Evolutionary conservation across 1,140 invertebrate species (phyloP).

Genomic region (Metaphire vulgaris): DNA sequence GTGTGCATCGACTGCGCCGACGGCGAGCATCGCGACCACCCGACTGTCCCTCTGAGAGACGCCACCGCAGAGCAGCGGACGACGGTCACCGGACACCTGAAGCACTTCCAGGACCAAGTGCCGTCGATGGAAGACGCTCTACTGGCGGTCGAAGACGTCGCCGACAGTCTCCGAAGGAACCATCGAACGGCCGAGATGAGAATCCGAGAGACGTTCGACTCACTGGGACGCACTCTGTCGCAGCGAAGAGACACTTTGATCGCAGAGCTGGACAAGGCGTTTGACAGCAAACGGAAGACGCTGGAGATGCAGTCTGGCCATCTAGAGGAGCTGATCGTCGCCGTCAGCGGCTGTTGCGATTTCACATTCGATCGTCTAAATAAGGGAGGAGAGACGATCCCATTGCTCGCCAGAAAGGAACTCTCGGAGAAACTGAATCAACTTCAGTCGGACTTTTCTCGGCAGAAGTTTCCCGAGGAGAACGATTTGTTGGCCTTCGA

Average conservation of each 20-base stretch:
- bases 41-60: slow-evolving; percentile 51
- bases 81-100: slow-evolving; percentile 34
- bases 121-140: slow-evolving; percentile 41
- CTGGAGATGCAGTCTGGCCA: slow-evolving; percentile 50
- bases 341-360: slow-evolving; percentile 53
- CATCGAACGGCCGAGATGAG: slow-evolving; percentile 45
- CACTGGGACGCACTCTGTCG: slow-evolving; percentile 46
- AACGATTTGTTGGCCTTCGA: slow-evolving; percentile 52
- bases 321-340: slow-evolving; percentile 50
- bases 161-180: slow-evolving; percentile 41
- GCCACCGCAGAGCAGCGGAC: slow-evolving; percentile 54
- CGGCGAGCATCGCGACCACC: slow-evolving; percentile 55
- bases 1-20: slow-evolving; percentile 56
- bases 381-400: slow-evolving; percentile 53
- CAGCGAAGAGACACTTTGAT: slow-evolving; percentile 50
- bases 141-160: slow-evolving; percentile 46
- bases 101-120: background rate
- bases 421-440: slow-evolving; percentile 55
- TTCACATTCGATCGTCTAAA: slow-evolving; percentile 54
- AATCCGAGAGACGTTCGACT: slow-evolving; percentile 49
- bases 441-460: slow-evolving; percentile 47
- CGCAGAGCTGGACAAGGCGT: slow-evolving; percentile 50
- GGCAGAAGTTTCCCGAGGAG: slow-evolving; percentile 51
- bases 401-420: slow-evolving; percentile 57
- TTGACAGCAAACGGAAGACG: slow-evolving; percentile 50